Evolutionary conservation across 2,797 vertebrate genomes (phyloP).

Genomic region (Amblyopsis hoosieri): DNA sequence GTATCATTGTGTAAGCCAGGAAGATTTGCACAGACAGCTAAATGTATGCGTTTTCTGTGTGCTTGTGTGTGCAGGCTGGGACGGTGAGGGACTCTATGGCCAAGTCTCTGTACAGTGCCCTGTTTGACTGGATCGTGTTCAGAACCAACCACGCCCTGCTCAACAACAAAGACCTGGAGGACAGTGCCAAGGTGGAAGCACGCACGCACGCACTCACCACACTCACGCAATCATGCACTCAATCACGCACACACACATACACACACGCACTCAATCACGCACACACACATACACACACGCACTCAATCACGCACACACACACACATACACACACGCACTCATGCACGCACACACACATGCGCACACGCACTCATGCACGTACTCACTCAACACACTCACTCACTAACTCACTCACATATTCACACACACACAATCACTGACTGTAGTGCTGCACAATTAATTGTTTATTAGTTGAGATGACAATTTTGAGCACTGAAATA

Average conservation of each 20-base stretch:
- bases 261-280: too few species aligned
- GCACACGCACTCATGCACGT: neutral
- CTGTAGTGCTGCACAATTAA: too few species aligned
- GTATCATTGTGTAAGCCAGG: too few species aligned
- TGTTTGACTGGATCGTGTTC: constrained; percentile 93
- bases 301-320: neutral
- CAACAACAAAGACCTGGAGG: constrained; percentile 86
- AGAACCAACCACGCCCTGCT: constrained; percentile 89
- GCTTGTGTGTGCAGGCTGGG: constrained; percentile 71
- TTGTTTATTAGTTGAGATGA: neutral
- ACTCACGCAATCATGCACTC: too few species aligned
- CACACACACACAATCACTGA: neutral
- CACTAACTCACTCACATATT: too few species aligned
- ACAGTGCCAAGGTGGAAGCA: constrained; percentile 63
- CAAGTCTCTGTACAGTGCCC: constrained; percentile 86
- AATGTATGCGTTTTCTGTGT: constrained; percentile 18
- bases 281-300: neutral
- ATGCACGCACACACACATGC: neutral
- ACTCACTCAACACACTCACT: too few species aligned
- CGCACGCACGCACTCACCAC: neutral
- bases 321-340: neutral
- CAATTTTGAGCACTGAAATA: neutral
- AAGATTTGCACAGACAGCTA: too few species aligned
- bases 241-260: too few species aligned
- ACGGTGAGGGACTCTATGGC: constrained; percentile 90